Base-by-base conservation (phyloP, 2,797 vertebrate genomes). In the Phrynocephalus vlangalii region DNA sequence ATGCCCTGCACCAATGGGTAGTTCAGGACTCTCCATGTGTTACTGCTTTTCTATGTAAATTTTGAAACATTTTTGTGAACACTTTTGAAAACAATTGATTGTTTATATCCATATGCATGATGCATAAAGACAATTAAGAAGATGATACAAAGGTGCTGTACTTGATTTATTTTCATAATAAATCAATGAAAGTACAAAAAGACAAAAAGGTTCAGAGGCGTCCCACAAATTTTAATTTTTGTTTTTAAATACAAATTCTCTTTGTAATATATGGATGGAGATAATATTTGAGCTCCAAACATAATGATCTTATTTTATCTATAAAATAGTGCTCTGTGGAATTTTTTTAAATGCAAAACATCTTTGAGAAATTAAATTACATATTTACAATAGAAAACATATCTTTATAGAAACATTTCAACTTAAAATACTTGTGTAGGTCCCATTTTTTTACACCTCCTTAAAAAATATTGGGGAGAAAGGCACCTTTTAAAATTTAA, bases 241-340 rank as follows among this genome's bases (percentile, higher is more conserved):
- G 97, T 97, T 92, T 91, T 97, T 97, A 97, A 97, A 98, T 97
- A 97, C 96, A 97, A 97, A 97, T 97, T 95, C 92, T 95, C 94
- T 97, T 94, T 95, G 88, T 95, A 95, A 93, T 96, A 97, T 94
- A 97, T 94, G 93, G 94, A 97, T 97, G 96, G 95, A 95, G 95
- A 96, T 93, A 97, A 95, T 94, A 97, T 97, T 96, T 96, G 89
- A 96, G 94, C 93, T 97, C 96, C 96, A 96, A 97, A 97, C 95
- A 96, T 95, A 96, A 96, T 94, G 90, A 96, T 94, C 95, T 97
- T 96, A 95, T 94, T 95, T 95, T 89, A 95, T 93, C 95, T 97
- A 97, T 96, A 97, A 97, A 96, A 97, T 98, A 96, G 95, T 95
- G 89, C 90, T 91, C 86, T 96, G 94, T 92, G 94, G 96, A 97